Evolutionary conservation across 2,888 invertebrate genomes (phyloP).

Genomic region (Acleris literana): DNA sequence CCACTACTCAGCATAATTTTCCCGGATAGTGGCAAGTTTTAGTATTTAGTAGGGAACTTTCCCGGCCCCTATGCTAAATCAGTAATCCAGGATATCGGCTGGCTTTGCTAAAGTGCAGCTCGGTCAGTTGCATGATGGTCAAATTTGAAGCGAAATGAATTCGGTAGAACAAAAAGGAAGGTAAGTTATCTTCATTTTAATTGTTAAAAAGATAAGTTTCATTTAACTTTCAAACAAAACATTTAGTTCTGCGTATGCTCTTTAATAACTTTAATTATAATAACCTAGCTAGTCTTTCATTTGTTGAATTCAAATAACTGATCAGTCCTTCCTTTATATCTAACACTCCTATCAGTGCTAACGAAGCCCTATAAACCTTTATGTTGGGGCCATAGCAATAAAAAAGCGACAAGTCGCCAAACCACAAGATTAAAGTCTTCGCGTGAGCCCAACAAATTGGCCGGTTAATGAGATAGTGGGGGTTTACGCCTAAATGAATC

Average conservation of each 20-base stretch:
- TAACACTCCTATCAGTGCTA: conserved; percentile 2
- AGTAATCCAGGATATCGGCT: conserved; percentile 26
- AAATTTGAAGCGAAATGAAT: conserved; percentile 3
- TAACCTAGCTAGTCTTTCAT: no score
- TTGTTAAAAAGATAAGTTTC: no score
- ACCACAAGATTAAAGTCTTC: conserved; percentile 70
- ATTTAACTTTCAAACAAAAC: no score
- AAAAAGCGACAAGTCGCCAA: conserved; percentile 51
- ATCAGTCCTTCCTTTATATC: neutral
- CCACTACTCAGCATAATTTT: conserved; percentile 32
- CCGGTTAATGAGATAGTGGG: conserved; percentile 75
- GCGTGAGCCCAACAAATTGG: conserved; percentile 73
- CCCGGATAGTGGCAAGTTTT: conserved; percentile 23
- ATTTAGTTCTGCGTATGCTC: no score
- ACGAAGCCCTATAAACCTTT: conserved; percentile 6
- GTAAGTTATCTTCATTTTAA: no score
- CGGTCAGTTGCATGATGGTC: conserved; percentile 18
- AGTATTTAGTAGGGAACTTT: conserved; percentile 35
- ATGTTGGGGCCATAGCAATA: conserved; percentile 23
- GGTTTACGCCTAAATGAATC: conserved; percentile 74
- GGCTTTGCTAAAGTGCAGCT: conserved; percentile 28
- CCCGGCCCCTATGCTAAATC: conserved; percentile 21
- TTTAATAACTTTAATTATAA: no score
- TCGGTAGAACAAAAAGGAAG: neutral
- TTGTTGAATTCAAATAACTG: neutral